Conservation (phyloP, 2,797 vertebrate genomes). For the Coregonus sp. region DNA sequence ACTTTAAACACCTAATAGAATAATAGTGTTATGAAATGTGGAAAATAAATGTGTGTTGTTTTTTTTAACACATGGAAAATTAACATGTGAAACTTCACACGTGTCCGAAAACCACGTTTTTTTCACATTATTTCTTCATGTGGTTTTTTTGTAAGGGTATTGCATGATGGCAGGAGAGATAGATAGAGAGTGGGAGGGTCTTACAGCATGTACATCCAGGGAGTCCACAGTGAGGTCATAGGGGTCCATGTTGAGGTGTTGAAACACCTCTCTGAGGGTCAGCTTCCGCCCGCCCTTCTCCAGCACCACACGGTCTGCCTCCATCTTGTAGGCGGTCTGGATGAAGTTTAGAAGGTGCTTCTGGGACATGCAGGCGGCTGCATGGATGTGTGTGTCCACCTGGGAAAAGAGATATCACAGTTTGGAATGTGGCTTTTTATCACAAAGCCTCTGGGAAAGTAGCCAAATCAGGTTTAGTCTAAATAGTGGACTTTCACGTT, state of each 20-base stretch:
- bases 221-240: constrained; percentile 97
- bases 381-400: constrained; percentile 98
- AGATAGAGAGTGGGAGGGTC: constrained; percentile 43
- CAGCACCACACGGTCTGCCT: constrained; percentile 82
- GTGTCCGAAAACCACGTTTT: no score
- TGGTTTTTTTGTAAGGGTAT: not conserved
- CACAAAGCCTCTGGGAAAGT: not conserved
- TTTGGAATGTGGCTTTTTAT: not conserved
- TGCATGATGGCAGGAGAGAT: not conserved
- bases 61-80: no score
- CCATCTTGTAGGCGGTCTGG: constrained; percentile 87
- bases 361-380: constrained; percentile 98
- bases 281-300: constrained; percentile 84
- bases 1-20: no score
- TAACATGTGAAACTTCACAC: no score
- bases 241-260: constrained; percentile 89
- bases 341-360: constrained; percentile 95
- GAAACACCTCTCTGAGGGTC: constrained; percentile 88
- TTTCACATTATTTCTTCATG: no score
- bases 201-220: constrained; percentile 94
- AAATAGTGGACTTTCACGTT: not conserved
- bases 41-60: no score
- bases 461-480: not conserved
- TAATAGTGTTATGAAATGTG: no score
- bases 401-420: constrained; percentile 46